Percentiles rank a stretch among this genome's conserved stretches.
Evolutionary conservation across 2,888 invertebrate genomes (phyloP).

Genomic region (Thelaira solivaga): DNA sequence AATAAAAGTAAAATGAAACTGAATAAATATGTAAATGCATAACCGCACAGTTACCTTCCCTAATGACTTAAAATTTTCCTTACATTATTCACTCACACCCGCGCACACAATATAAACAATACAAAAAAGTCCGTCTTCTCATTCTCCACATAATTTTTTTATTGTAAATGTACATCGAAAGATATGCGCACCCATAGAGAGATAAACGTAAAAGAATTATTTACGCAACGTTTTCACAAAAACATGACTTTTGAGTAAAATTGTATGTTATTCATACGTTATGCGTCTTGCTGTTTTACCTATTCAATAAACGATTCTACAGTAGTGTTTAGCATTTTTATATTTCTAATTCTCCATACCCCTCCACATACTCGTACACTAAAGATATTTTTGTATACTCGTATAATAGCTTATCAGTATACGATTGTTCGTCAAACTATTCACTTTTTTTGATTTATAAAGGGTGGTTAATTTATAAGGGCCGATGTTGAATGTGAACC

Average conservation of each 20-base stretch:
- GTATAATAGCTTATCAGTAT: too few relatives aligned
- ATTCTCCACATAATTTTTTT: background rate
- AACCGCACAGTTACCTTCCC: constrained; percentile 21
- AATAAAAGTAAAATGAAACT: background rate
- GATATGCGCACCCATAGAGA: background rate
- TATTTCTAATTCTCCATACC: too few relatives aligned
- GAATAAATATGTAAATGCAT: constrained; percentile 24
- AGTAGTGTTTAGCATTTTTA: too few relatives aligned
- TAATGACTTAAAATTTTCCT: constrained; percentile 25
- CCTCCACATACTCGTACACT: too few relatives aligned
- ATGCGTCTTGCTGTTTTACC: background rate
- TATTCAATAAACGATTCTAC: too few relatives aligned
- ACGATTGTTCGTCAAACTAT: too few relatives aligned
- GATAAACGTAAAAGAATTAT: background rate
- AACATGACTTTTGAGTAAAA: constrained; percentile 35
- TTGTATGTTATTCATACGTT: constrained; percentile 28
- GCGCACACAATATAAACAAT: background rate
- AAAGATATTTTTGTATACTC: too few relatives aligned
- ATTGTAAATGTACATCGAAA: background rate
- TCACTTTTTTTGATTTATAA: too few relatives aligned
- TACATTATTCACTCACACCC: background rate
- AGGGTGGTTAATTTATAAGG: too few relatives aligned
- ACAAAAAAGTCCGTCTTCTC: too few relatives aligned
- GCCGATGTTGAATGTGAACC: too few relatives aligned
- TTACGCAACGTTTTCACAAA: constrained; percentile 25